Conservation (phyloP, 2,113 vertebrate species). For the Ciconia boyciana region DNA sequence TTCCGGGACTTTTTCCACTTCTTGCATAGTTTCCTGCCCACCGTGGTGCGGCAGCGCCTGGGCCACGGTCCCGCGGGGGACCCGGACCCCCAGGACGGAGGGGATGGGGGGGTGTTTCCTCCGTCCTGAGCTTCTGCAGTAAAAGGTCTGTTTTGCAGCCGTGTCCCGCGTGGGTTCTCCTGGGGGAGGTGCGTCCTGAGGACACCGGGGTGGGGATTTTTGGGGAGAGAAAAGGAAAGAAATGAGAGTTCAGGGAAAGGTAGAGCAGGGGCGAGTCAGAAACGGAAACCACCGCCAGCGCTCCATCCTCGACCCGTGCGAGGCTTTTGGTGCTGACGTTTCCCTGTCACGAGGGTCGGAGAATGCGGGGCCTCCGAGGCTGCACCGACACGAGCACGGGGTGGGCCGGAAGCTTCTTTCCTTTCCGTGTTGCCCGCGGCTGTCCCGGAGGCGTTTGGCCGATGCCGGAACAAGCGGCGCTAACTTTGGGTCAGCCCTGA, state of each 20-base stretch:
- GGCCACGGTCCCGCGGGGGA: not conserved
- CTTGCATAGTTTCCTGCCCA: constrained; percentile 80
- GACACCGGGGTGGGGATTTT: not conserved
- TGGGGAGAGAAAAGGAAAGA: not conserved
- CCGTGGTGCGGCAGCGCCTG: not conserved
- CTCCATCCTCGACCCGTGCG: too few species aligned
- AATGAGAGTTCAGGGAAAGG: not conserved
- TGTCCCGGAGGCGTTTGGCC: too few species aligned
- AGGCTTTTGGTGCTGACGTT: too few species aligned
- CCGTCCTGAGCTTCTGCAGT: not conserved
- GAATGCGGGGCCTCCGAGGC: too few species aligned
- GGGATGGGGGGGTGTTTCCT: not conserved
- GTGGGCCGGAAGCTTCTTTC: too few species aligned
- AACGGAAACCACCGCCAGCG: too few species aligned
- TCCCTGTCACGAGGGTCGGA: too few species aligned
- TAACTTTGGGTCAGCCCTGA: too few species aligned
- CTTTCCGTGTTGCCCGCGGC: too few species aligned
- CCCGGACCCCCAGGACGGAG: fast-evolving
- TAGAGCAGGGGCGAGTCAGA: not conserved
- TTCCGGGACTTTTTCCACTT: constrained; percentile 88
- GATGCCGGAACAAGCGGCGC: too few species aligned
- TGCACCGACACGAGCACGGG: too few species aligned
- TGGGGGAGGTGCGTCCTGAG: fast-evolving
- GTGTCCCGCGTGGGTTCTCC: fast-evolving
- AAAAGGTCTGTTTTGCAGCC: not conserved